These are phyloP conservation scores for Microhierax caerulescens DNA, from an alignment of 2,797 vertebrate genomes.

Conservation along the genomic window DNA sequence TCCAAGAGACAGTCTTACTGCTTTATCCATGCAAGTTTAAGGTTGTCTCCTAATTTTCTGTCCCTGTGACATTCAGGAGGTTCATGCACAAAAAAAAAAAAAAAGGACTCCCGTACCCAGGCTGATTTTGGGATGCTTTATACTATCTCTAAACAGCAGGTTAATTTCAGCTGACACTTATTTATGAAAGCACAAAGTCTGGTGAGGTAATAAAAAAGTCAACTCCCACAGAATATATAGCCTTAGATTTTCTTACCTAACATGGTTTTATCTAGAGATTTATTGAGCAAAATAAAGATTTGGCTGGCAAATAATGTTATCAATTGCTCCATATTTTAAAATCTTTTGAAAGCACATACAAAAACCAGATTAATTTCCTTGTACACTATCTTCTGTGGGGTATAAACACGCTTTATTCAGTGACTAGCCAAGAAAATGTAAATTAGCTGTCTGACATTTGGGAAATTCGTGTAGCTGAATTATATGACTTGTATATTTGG, in stretches of 20 bases:
- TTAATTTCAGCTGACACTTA: slow-evolving; percentile 67
- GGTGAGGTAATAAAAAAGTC: slow-evolving; percentile 68
- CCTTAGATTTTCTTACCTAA: slow-evolving; percentile 60
- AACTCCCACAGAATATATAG: slow-evolving; percentile 49
- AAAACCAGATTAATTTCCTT: slow-evolving; percentile 56
- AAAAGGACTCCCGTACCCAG: background rate
- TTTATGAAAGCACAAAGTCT: slow-evolving; percentile 68
- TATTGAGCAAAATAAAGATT: slow-evolving; percentile 66
- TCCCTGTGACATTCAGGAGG: background rate
- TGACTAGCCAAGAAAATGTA: slow-evolving; percentile 45
- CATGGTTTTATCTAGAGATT: slow-evolving; percentile 61
- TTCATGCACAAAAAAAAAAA: background rate
- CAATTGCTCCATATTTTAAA: slow-evolving; percentile 64
- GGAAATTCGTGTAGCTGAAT: slow-evolving; percentile 36
- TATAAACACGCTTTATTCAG: slow-evolving; percentile 53
- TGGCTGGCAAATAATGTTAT: slow-evolving; percentile 67
- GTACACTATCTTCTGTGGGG: slow-evolving; percentile 12
- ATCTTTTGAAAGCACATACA: slow-evolving; percentile 50
- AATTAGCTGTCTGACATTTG: slow-evolving; percentile 47
- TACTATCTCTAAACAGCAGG: slow-evolving; percentile 66
- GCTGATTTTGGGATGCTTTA: slow-evolving; percentile 45
- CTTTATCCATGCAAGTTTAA: background rate
- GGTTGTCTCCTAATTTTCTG: background rate
- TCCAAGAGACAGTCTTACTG: background rate
- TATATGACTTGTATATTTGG: slow-evolving; percentile 26